These are phyloP conservation scores for Megatriorchis doriae DNA, from an alignment of 2,113 vertebrate species.

Conservation along the genomic window DNA sequence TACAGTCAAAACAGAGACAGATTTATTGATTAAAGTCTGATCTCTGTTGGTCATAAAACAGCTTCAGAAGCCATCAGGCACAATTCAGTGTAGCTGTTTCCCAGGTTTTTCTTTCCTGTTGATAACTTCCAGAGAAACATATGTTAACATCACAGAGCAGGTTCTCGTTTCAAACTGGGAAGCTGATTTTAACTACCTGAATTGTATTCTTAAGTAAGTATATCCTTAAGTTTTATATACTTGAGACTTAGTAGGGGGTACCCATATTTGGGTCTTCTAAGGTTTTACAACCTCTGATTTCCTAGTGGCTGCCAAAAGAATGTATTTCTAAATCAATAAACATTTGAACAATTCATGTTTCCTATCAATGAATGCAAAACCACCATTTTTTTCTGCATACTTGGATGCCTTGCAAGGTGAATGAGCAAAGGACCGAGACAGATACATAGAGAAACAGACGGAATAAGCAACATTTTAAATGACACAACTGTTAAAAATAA, in stretches of 20 bases:
- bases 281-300: background rate
- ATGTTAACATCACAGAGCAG: background rate
- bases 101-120: background rate
- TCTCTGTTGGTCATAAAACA: slow-evolving; percentile 7
- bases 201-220: background rate
- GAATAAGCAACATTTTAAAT: background rate
- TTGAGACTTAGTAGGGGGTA: background rate
- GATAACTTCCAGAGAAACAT: background rate
- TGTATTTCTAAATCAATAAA: background rate
- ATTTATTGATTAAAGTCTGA: slow-evolving; percentile 42
- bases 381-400: background rate
- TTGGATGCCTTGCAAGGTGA: background rate
- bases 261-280: background rate
- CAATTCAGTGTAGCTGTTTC: background rate
- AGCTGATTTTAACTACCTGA: background rate
- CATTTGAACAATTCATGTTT: background rate
- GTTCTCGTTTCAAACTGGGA: background rate
- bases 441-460: background rate
- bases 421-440: background rate
- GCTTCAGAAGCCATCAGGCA: slow-evolving; percentile 12
- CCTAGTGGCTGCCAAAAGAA: background rate
- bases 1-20: slow-evolving; percentile 10
- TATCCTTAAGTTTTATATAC: background rate
- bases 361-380: background rate
- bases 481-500: background rate